phyloP scores from a whole-genome alignment of 1,140 invertebrate genomes.

The Tetramorium simillimum region DNA sequence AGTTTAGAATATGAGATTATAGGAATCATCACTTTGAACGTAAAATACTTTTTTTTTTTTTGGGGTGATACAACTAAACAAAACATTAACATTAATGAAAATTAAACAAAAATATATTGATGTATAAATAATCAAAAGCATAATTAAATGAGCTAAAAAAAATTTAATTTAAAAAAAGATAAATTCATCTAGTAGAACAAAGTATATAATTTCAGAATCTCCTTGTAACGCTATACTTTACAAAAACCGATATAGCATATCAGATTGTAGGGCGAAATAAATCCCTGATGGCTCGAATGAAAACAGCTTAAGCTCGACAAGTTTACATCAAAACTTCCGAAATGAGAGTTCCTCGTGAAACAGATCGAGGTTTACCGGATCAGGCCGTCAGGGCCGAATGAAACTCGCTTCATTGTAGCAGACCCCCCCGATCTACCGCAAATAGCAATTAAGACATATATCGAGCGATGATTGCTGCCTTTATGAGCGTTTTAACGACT shows the following conservation, averaged over 20 bases:
- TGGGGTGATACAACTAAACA: not conserved
- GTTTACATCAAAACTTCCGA: conserved; percentile 53
- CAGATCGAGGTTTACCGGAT: conserved; percentile 19
- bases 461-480: not conserved
- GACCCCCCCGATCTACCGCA: not conserved
- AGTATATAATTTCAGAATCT: not conserved
- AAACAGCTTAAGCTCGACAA: conserved; percentile 42
- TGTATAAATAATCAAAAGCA: not conserved
- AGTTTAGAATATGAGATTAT: too few species aligned
- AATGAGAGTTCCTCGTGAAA: conserved; percentile 34
- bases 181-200: not conserved
- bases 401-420: conserved; percentile 28
- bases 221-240: not conserved
- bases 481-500: conserved; percentile 49
- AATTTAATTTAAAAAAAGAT: not conserved
- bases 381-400: too few species aligned
- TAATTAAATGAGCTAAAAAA: not conserved
- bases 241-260: not conserved
- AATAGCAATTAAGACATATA: conserved; percentile 60
- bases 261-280: conserved; percentile 24
- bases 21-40: too few species aligned
- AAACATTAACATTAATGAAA: not conserved
- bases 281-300: not conserved
- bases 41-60: too few species aligned
- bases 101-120: not conserved